These are phyloP conservation scores for Leptinotarsa undecemlineata DNA, from an alignment of 1,140 invertebrate species.

Conservation along the genomic window DNA sequence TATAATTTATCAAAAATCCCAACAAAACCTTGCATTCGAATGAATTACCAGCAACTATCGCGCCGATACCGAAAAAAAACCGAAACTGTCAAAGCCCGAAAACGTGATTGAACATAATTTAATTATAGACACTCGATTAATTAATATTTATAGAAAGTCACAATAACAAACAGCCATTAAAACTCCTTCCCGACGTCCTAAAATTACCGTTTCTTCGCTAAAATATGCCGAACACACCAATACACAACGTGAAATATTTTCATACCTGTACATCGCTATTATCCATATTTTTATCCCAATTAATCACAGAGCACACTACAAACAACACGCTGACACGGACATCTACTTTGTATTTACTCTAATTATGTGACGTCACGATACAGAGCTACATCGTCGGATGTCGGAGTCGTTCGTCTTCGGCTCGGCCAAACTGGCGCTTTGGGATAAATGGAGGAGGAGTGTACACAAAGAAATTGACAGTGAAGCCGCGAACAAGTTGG, in stretches of 20 bases:
- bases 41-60: too few species aligned
- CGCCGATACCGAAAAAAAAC: background rate
- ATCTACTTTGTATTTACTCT: conserved; percentile 78
- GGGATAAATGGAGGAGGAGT: conserved; percentile 40
- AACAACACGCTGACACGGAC: conserved; percentile 68
- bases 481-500: background rate
- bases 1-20: background rate
- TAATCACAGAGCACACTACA: conserved; percentile 55
- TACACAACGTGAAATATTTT: conserved; percentile 33
- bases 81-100: conserved; percentile 1
- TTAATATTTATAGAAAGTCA: conserved; percentile 36
- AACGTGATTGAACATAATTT: conserved; percentile 9
- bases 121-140: conserved; percentile 29
- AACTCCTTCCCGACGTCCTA: conserved; percentile 21
- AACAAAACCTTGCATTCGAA: too few species aligned
- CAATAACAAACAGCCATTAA: conserved; percentile 41
- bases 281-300: conserved; percentile 58
- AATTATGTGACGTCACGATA: conserved; percentile 76
- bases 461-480: conserved; percentile 11
- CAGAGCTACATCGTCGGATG: conserved; percentile 50
- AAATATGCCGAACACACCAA: conserved; percentile 30
- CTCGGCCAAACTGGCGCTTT: conserved; percentile 43
- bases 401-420: conserved; percentile 47
- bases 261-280: conserved; percentile 57
- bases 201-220: conserved; percentile 32